These are phyloP conservation scores for Syngnathus acus DNA, from an alignment of 2,797 vertebrate genomes.

Conservation along the genomic window DNA sequence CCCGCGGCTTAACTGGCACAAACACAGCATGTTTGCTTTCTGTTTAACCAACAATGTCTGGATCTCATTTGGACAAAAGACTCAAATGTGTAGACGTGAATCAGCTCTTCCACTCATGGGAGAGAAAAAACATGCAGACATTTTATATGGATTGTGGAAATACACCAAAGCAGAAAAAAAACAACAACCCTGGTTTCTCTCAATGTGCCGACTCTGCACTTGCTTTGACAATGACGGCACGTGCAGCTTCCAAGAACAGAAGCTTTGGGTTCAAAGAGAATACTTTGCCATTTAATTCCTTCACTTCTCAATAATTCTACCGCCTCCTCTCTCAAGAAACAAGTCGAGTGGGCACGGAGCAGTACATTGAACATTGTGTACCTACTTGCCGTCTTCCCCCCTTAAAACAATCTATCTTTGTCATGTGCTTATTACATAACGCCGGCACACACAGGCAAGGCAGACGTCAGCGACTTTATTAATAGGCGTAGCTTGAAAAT, in stretches of 20 bases:
- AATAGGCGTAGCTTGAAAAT: conserved; percentile 17
- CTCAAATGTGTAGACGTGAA: background rate
- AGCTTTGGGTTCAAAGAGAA: too few species aligned
- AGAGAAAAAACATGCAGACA: too few species aligned
- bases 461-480: conserved; percentile 3
- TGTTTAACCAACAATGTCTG: conserved; percentile 1
- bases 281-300: background rate
- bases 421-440: conserved; percentile 1
- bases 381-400: background rate
- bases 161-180: background rate
- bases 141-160: background rate
- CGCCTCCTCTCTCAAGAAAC: conserved; percentile 4
- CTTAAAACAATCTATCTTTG: conserved; percentile 13
- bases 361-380: conserved; percentile 17
- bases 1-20: background rate
- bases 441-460: background rate
- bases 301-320: background rate
- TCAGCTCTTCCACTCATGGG: too few species aligned
- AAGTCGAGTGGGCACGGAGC: conserved; percentile 7
- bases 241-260: background rate
- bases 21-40: conserved; percentile 1
- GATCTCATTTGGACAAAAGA: background rate
- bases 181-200: background rate
- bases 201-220: conserved; percentile 27
- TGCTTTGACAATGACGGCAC: conserved; percentile 10